These are phyloP conservation scores for Papilio dardanus DNA, from an alignment of 1,140 invertebrate genomes.

Conservation along the genomic window DNA sequence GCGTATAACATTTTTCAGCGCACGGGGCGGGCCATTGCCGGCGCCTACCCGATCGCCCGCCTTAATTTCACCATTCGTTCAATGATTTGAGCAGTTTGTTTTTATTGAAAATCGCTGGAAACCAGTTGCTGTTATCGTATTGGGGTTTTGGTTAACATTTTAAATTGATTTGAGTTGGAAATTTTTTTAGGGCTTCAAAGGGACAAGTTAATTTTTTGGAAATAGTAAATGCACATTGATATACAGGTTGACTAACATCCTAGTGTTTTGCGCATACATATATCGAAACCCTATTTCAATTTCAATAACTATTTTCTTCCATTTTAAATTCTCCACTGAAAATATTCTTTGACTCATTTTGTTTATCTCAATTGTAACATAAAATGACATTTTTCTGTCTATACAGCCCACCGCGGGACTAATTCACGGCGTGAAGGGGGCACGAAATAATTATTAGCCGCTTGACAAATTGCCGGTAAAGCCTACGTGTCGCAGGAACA, in stretches of 20 bases:
- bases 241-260: background rate
- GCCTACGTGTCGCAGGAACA: slow-evolving; percentile 74
- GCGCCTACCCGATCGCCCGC: slow-evolving; percentile 49
- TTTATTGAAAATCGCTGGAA: slow-evolving; percentile 73
- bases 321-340: background rate
- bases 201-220: background rate
- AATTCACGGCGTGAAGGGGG: slow-evolving; percentile 57
- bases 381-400: slow-evolving; percentile 34
- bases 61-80: slow-evolving; percentile 69
- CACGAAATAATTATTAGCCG: slow-evolving; percentile 76
- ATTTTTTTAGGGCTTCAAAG: background rate
- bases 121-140: slow-evolving; percentile 14
- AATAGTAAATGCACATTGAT: too few species aligned
- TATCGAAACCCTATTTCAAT: background rate
- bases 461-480: slow-evolving; percentile 78
- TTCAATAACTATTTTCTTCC: background rate
- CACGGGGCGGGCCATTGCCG: slow-evolving; percentile 56
- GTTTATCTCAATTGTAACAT: background rate
- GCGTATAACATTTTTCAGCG: slow-evolving; percentile 79
- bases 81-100: slow-evolving; percentile 68
- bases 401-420: slow-evolving; percentile 48
- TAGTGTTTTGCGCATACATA: background rate
- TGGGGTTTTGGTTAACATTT: background rate
- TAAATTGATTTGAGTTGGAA: background rate
- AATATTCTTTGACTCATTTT: background rate